Base-by-base conservation (phyloP, 2,888 invertebrate genomes). In the Glyphotaelius pellucidus region DNA sequence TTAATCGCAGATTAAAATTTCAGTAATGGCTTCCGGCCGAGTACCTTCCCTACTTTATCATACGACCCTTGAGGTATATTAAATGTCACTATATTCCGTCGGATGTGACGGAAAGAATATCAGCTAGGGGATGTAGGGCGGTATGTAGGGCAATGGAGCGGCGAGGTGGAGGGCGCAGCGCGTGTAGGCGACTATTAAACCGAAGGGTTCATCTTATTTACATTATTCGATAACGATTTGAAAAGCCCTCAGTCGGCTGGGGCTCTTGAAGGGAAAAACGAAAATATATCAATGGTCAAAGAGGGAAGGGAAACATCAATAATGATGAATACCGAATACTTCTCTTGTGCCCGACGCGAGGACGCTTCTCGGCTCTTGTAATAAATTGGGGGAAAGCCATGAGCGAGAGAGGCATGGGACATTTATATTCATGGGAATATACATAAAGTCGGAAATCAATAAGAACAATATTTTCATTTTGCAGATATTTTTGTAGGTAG, bases 171-270 rank as follows among this genome's bases (percentile, higher is more conserved):
- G 30, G 88, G 79, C 4, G 52, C 0, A 67, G 52, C 32, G 79
- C 79, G 31, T 31, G 67, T 79, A 35, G 42, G 88, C 35, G 32
- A 89, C 88, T 67, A 90, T 90, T 85, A 92, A 92, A 90, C 90
- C 91, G 86, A 91, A 93, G 93, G 91, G 93, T 91, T 91, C 91
- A 89, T 91, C 91, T 92, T 92, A 93, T 93, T 92, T 92, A 93
- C 92, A 93, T 93, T 92, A 83, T 92, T 80, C 85, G 92, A 92
- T 91, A 92, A 93, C 89, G 92, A 89, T 87, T 83, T 81, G 91
- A 89, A 89, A 91, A 89, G 83, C 91, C 80, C 91, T 91, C 80
- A 91, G 35, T 32, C 42, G 81, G 42, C 87, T 35, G 83, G 89
- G 89, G 32, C 83, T 42, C 83, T 79, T 38, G 52, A 79, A 52